Conservation (phyloP, 2,888 invertebrate genomes). For the Keiferia lycopersicella region DNA sequence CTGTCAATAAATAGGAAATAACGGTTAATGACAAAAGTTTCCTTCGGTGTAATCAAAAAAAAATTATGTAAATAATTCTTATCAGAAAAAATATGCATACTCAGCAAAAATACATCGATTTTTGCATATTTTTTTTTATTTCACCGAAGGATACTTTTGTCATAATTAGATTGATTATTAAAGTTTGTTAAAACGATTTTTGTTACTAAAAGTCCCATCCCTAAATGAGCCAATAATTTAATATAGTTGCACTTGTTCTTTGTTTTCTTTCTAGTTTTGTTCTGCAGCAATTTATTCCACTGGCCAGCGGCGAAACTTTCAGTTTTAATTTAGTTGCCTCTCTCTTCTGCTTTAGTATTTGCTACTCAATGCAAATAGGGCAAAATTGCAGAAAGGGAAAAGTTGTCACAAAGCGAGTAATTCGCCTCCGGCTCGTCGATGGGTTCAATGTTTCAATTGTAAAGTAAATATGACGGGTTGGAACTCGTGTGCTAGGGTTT, state of each 20-base stretch:
- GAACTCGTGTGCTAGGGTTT: too few relatives aligned
- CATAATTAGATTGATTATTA: too few relatives aligned
- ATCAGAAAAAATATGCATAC: too few relatives aligned
- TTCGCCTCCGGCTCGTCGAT: background rate
- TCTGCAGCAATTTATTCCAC: slow-evolving; percentile 10
- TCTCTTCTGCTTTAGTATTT: slow-evolving; percentile 5
- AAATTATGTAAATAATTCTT: too few relatives aligned
- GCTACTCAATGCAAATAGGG: slow-evolving; percentile 8
- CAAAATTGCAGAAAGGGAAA: background rate
- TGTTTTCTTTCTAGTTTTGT: slow-evolving; percentile 13
- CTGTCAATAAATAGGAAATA: too few relatives aligned
- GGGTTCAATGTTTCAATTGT: background rate
- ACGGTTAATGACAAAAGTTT: too few relatives aligned
- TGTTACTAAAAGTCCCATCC: too few relatives aligned
- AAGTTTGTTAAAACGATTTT: too few relatives aligned
- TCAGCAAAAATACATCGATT: too few relatives aligned
- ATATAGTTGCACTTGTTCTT: background rate
- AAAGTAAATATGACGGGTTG: background rate
- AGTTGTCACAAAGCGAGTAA: background rate
- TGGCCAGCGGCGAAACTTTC: slow-evolving; percentile 10
- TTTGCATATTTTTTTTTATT: too few relatives aligned
- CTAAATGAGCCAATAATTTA: slow-evolving; percentile 14
- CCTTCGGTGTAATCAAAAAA: too few relatives aligned
- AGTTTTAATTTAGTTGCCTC: slow-evolving; percentile 18
- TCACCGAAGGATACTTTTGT: too few relatives aligned